phyloP scores from a whole-genome alignment of 2,113 vertebrate species.

The Malurus elegans region DNA sequence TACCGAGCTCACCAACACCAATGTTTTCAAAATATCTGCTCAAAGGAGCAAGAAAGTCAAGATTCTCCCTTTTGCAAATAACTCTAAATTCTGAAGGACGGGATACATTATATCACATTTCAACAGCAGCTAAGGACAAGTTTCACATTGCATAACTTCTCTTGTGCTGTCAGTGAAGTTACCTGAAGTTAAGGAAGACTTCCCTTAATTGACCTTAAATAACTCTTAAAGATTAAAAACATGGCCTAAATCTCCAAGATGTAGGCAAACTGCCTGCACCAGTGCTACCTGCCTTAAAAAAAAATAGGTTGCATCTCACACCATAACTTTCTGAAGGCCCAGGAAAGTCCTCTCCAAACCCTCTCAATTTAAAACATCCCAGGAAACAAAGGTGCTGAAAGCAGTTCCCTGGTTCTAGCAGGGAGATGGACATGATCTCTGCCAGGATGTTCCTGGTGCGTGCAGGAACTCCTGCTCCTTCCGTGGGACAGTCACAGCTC shows the following conservation, averaged over 20 bases:
- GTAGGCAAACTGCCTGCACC: not conserved
- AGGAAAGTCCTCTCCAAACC: not conserved
- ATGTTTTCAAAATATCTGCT: not conserved
- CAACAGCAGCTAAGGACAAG: not conserved
- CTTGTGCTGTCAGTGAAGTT: not conserved
- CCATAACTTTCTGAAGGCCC: not conserved
- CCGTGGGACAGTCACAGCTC: not conserved
- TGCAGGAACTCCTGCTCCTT: not conserved
- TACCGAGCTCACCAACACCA: not conserved
- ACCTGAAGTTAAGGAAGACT: not conserved
- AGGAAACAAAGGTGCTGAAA: not conserved
- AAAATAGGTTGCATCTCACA: not conserved
- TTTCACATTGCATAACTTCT: not conserved
- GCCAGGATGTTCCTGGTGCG: accelerated
- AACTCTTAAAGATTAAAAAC: not conserved
- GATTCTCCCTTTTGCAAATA: not conserved
- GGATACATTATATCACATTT: not conserved
- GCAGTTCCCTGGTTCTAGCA: not conserved
- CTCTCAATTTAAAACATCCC: not conserved
- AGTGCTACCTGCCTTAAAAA: not conserved
- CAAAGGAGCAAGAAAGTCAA: not conserved
- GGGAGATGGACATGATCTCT: not conserved
- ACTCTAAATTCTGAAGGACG: not conserved
- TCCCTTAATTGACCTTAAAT: not conserved
- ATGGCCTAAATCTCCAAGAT: not conserved